Percentiles rank a stretch among this genome's conserved stretches.
phyloP scores from a whole-genome alignment of 2,113 vertebrate species.

The Salvator merianae region DNA sequence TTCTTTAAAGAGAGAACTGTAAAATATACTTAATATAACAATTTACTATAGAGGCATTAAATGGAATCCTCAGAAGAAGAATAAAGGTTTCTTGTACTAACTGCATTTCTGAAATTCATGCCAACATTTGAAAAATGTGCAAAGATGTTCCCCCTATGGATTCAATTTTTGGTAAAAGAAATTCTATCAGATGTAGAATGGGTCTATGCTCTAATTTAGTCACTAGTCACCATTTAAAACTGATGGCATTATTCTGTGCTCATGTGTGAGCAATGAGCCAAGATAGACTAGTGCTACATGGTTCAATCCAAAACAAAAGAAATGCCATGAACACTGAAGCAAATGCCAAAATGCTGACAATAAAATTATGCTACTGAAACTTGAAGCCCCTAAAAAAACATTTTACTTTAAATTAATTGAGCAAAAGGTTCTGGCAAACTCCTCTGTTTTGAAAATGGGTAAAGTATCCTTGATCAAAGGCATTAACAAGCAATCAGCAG shows the following conservation, averaged over 20 bases:
- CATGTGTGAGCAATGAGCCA: not conserved
- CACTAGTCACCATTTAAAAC: not conserved
- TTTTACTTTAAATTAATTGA: not conserved
- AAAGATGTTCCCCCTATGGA: not conserved
- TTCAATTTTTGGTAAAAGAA: not conserved
- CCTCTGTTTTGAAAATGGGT: not conserved
- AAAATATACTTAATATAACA: not conserved
- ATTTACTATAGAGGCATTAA: not conserved
- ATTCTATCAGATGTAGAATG: not conserved
- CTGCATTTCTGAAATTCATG: not conserved
- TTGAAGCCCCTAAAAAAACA: not conserved
- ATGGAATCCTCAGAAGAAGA: not conserved
- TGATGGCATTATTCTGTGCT: not conserved
- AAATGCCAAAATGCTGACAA: not conserved
- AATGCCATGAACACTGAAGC: not conserved
- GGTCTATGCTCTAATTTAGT: not conserved
- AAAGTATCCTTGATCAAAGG: constrained; percentile 16
- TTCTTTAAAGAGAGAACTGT: not conserved
- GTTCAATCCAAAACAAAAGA: not conserved
- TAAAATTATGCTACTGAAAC: not conserved
- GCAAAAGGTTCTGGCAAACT: constrained; percentile 1
- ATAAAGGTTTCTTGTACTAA: not conserved
- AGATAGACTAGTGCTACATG: not conserved
- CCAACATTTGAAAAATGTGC: not conserved
- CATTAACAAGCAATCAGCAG: constrained; percentile 2